Percentiles rank a stretch among this genome's conserved stretches.
Evolutionary conservation across 2,113 vertebrate genomes (phyloP).

Genomic region (Coturnix japonica): DNA sequence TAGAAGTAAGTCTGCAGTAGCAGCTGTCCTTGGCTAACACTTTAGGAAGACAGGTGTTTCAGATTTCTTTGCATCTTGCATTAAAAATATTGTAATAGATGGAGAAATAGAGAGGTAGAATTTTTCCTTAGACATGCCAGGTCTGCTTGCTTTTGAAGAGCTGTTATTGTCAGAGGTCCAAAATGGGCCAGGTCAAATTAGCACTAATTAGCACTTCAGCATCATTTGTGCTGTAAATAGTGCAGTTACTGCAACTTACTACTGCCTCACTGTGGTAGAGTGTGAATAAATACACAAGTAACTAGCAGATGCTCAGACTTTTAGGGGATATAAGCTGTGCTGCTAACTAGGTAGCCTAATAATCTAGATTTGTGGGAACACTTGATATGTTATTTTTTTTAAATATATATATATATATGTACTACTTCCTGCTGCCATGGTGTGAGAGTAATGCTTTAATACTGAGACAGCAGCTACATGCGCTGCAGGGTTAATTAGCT

Average conservation of each 20-base stretch:
- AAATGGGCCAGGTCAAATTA: slow-evolving; percentile 53
- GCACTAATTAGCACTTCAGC: slow-evolving; percentile 39
- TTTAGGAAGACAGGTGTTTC: background rate
- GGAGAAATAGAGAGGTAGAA: background rate
- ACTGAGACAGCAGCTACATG: background rate
- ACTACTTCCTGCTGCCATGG: background rate
- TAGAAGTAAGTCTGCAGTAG: background rate
- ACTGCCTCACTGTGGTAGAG: slow-evolving; percentile 70
- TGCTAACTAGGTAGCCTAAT: background rate
- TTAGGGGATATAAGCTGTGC: background rate
- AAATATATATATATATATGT: too few species aligned
- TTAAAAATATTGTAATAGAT: background rate
- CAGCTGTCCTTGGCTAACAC: background rate
- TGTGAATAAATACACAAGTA: slow-evolving; percentile 52
- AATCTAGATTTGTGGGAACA: background rate
- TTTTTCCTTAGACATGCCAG: background rate
- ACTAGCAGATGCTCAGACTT: slow-evolving; percentile 5
- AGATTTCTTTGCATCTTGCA: background rate
- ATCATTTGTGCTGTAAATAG: slow-evolving; percentile 45
- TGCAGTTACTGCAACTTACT: slow-evolving; percentile 63
- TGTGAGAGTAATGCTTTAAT: background rate
- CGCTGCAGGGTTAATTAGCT: background rate
- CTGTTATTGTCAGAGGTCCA: slow-evolving; percentile 29
- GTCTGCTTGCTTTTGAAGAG: slow-evolving; percentile 14
- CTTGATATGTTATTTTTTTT: background rate